Base-by-base conservation (phyloP, 2,888 invertebrate species). In the Parnassius orleans region DNA sequence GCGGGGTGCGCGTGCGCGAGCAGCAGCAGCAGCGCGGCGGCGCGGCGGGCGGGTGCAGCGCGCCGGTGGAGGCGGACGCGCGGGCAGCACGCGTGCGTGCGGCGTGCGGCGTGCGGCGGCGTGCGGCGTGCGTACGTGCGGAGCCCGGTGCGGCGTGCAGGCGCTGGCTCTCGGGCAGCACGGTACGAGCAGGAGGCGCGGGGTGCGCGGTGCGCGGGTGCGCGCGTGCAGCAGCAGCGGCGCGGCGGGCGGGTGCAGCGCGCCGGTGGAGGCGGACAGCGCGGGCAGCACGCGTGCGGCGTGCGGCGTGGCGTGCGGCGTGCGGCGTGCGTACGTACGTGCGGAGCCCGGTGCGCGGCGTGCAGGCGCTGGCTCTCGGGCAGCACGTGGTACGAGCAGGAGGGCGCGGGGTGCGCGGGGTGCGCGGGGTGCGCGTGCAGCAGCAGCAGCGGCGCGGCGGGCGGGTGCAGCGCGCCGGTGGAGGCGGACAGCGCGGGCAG, bases 111-210 rank as follows among this genome's bases (percentile, higher is more conserved):
- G 42, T 9, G 42, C 42, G 42, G 42, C 42, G 42, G 42, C 7
- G 42, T 3, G 47, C 7, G 64, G 50, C 60, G 60, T 52, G 64
- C 64, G 66, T 50, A 14, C 15, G 65, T 62, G n/a, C n/a, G n/a
- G n/a, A n/a, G n/a, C n/a, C n/a, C n/a, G n/a, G n/a, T n/a, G n/a
- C n/a, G n/a, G n/a, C n/a, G n/a, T n/a, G 65, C 52, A 66, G 65
- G 66, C 72, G 74, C 65, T 73, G 79, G 71, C 78, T 75, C 77
- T 79, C 80, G 44, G 81, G 81, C 75, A 80, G 76, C 73, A 73
- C 71, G 79, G 74, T 19, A 72, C 43, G 76, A 67, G 74, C 76
- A 74, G 60, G 68, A 60, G 61, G 12, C 64, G 65, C 48, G 61
- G 42, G 56, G 54, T 50, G 60, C 50, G 59, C 55, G 46, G n/a